Base-by-base conservation (phyloP, 2,888 invertebrate species). In the Meloe dianella region DNA sequence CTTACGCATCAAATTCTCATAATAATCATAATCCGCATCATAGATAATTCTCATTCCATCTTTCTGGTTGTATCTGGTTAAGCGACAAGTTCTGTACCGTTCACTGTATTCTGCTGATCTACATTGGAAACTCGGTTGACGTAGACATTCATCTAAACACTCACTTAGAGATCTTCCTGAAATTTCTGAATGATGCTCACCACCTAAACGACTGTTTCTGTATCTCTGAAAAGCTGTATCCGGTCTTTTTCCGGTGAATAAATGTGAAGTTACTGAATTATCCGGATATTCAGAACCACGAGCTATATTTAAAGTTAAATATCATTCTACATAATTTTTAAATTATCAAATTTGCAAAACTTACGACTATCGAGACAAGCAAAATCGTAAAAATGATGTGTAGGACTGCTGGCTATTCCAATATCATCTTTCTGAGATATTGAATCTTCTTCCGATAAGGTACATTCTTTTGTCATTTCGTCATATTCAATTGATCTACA, bases 1-100 rank as follows among this genome's bases (percentile, higher is more conserved):
- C 94, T 90, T 86, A 95, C 95, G 92, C 94, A 95, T 94, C 61
- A 95, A 87, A 85, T 95, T 95, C 85, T 96, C 95, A 80, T 95
- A 96, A 84, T 95, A 96, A 85, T 96, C 95, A 82, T 94, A 95
- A 83, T 95, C 95, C 2, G 94, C 93, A 82, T 96, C 95, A 81
- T 95, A 95, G 73, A 95, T 92, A 64, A 95, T 90, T 69, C 95
- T 87, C 89, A 94, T 93, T 56, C 94, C 94, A 80, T 95, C 93
- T 78, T 92, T 89, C 84, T 94, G 93, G 84, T 94, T 94, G 84
- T 92, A 95, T 78, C 94, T 88, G 80, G 94, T 94, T 72, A 95
- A 87, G 41, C 94, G 87, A 81, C 95, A 95, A 58, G 92, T 93
- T 77, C 93, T 88, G 79, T 91, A 93, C 27, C 94, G 88, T 80